These are phyloP conservation scores for Drosophila picticornis DNA, from an alignment of 2,888 invertebrate genomes.

Conservation along the genomic window DNA sequence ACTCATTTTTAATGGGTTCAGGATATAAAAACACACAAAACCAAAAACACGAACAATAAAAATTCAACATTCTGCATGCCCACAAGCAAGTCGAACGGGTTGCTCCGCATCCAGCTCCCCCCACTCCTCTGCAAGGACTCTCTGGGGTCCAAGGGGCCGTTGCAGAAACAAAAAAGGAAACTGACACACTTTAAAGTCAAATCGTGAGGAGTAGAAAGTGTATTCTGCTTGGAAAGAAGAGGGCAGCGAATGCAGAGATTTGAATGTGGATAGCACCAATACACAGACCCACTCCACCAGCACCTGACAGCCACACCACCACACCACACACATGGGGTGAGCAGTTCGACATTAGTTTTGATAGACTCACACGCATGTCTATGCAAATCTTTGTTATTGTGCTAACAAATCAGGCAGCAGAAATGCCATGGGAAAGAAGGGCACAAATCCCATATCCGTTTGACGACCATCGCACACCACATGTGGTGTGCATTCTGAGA, in stretches of 20 bases:
- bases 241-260: conserved; percentile 40
- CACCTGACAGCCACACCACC: neutral
- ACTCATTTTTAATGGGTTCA: no score
- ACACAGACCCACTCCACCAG: neutral
- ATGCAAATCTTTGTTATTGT: conserved; percentile 51
- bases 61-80: conserved; percentile 71
- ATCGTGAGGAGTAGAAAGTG: conserved; percentile 29
- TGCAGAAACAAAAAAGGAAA: conserved; percentile 21
- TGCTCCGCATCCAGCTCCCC: neutral
- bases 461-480: conserved; percentile 43
- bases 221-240: conserved; percentile 23
- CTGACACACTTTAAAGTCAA: conserved; percentile 70
- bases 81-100: conserved; percentile 49
- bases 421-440: conserved; percentile 5
- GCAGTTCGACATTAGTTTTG: conserved; percentile 67
- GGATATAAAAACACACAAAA: neutral
- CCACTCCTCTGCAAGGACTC: conserved; percentile 19
- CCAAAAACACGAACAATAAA: conserved; percentile 75
- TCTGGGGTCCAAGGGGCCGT: conserved; percentile 11
- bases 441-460: conserved; percentile 73
- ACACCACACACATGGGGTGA: neutral
- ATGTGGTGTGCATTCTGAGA: conserved; percentile 19
- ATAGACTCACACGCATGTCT: conserved; percentile 71
- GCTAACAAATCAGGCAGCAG: conserved; percentile 64
- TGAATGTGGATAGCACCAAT: conserved; percentile 28